Percentiles rank a stretch among this genome's conserved stretches.
phyloP scores from a whole-genome alignment of 2,797 vertebrate species.

The Echeneis naucrates region DNA sequence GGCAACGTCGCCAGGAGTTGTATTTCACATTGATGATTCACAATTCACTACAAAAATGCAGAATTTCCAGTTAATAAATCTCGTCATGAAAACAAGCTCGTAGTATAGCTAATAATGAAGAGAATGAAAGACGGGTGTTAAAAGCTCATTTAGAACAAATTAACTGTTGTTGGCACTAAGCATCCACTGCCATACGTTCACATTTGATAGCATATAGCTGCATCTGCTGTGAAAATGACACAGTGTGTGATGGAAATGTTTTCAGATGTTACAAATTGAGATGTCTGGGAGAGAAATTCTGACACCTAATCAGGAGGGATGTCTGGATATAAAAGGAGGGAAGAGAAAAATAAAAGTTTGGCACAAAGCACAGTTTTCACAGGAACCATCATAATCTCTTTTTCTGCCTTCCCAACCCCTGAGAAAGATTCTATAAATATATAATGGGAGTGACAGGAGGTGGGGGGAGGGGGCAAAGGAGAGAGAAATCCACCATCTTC shows the following conservation, averaged over 20 bases:
- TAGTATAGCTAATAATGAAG: conserved; percentile 19
- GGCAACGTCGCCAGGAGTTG: conserved; percentile 31
- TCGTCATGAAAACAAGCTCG: conserved; percentile 7
- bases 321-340: conserved; percentile 83
- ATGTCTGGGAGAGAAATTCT: conserved; percentile 87
- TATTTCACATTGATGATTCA: conserved; percentile 24
- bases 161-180: conserved; percentile 32
- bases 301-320: conserved; percentile 90
- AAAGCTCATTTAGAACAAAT: conserved; percentile 29
- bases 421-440: conserved; percentile 91
- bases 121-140: conserved; percentile 15
- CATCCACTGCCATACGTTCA: conserved; percentile 36
- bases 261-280: conserved; percentile 94
- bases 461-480: not conserved
- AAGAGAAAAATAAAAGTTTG: conserved; percentile 79
- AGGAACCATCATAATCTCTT: conserved; percentile 88
- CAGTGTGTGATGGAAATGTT: conserved; percentile 71
- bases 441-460: conserved; percentile 79
- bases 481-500: conserved; percentile 75
- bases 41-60: conserved; percentile 14
- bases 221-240: conserved; percentile 59
- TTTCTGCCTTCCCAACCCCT: conserved; percentile 89
- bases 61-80: conserved; percentile 22
- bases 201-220: conserved; percentile 47
- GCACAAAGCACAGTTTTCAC: conserved; percentile 86